A percentile compares a stretch with the other conserved stretches of the same genome.
These are phyloP conservation scores for Mionectes macconnelli DNA, from an alignment of 2,113 vertebrate genomes.

Conservation along the genomic window DNA sequence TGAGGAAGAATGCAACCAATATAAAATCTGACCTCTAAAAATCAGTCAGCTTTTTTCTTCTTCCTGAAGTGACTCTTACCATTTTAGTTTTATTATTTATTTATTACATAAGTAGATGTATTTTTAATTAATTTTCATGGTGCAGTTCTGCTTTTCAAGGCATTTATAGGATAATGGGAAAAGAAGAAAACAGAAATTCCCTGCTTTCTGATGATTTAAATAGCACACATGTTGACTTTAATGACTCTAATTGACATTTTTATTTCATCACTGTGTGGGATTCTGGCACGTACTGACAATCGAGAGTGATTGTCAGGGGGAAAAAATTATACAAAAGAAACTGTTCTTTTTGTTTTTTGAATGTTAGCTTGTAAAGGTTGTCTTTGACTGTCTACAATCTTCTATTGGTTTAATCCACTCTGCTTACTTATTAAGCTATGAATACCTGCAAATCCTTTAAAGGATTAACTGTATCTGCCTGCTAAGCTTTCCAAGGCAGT, in stretches of 20 bases:
- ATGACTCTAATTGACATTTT: conserved; percentile 4
- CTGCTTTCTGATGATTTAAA: not conserved
- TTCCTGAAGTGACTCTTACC: not conserved
- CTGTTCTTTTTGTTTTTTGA: not conserved
- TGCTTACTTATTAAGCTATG: conserved; percentile 51
- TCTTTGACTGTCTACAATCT: not conserved
- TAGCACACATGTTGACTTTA: not conserved
- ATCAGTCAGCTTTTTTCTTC: not conserved
- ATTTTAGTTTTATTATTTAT: not conserved
- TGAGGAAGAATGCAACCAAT: not conserved
- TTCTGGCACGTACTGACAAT: not conserved
- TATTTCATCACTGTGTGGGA: not conserved
- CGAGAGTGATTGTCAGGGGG: not conserved
- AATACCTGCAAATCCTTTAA: conserved; percentile 58
- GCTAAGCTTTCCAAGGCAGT: conserved; percentile 50
- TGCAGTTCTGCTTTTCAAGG: not conserved
- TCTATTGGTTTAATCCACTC: conserved; percentile 18
- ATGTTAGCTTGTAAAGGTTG: not conserved
- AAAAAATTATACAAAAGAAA: not conserved
- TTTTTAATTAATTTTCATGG: not conserved
- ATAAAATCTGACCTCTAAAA: not conserved
- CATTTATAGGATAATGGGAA: not conserved
- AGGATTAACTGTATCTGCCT: conserved; percentile 53
- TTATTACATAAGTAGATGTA: not conserved
- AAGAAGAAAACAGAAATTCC: not conserved